Conservation (phyloP, 1,140 invertebrate genomes). For the Chrysoperla carnea region DNA sequence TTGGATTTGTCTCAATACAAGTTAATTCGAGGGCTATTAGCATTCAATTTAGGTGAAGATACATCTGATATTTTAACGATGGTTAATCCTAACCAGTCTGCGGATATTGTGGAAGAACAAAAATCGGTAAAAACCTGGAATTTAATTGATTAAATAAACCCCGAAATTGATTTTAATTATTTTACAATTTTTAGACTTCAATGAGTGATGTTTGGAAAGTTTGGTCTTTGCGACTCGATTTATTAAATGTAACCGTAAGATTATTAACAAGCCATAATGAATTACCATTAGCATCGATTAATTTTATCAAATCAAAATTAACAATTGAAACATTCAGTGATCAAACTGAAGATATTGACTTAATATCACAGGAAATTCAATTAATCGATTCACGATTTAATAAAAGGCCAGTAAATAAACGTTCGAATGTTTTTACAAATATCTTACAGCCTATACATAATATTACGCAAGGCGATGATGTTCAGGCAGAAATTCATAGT, state of each 20-base stretch:
- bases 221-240: slow-evolving; percentile 62
- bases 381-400: slow-evolving; percentile 65
- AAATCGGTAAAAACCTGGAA: too few species aligned
- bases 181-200: slow-evolving; percentile 10
- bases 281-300: slow-evolving; percentile 62
- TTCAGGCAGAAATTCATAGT: slow-evolving; percentile 76
- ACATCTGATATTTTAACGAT: slow-evolving; percentile 43
- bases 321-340: slow-evolving; percentile 74
- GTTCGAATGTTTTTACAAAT: slow-evolving; percentile 74
- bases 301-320: slow-evolving; percentile 80
- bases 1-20: slow-evolving; percentile 76
- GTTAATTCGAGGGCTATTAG: slow-evolving; percentile 70
- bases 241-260: slow-evolving; percentile 74
- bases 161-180: background rate
- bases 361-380: slow-evolving; percentile 83
- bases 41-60: slow-evolving; percentile 84
- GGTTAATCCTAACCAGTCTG: too few species aligned
- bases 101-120: too few species aligned
- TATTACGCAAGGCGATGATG: slow-evolving; percentile 29
- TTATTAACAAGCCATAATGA: slow-evolving; percentile 34
- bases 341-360: slow-evolving; percentile 76
- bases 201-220: slow-evolving; percentile 42
- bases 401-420: slow-evolving; percentile 44
- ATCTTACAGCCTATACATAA: slow-evolving; percentile 65
- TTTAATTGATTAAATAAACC: too few species aligned